A percentile compares a stretch with the other conserved stretches of the same genome.
phyloP scores from a whole-genome alignment of 64 coral and sea anemone species.

The Montipora foliosa region DNA sequence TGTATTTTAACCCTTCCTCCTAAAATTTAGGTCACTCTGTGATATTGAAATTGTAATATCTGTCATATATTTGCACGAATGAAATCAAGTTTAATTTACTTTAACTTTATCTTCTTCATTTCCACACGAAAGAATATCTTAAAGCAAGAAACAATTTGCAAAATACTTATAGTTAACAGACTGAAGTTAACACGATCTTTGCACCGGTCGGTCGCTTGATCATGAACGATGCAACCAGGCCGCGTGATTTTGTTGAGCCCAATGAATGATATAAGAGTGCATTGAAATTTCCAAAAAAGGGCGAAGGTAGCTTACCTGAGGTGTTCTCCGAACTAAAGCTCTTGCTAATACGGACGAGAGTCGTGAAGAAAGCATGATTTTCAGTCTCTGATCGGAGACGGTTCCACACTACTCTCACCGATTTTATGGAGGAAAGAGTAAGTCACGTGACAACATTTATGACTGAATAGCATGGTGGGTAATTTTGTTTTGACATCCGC shows the following conservation, averaged over 20 bases:
- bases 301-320: slow-evolving; percentile 51
- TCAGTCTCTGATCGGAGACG: slow-evolving; percentile 30
- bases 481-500: slow-evolving; percentile 4
- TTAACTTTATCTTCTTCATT: too few species aligned
- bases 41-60: slow-evolving; percentile 9
- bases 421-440: neutral
- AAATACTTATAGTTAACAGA: neutral
- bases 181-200: neutral
- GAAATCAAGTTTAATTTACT: neutral
- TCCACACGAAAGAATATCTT: neutral
- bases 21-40: neutral
- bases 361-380: slow-evolving; percentile 92
- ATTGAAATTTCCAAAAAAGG: neutral
- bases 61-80: neutral
- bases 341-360: slow-evolving; percentile 77
- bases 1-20: neutral
- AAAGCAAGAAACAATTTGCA: neutral
- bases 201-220: neutral
- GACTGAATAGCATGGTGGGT: neutral
- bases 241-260: neutral
- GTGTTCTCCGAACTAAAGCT: slow-evolving; percentile 79
- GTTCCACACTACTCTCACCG: slow-evolving; percentile 79
- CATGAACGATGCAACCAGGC: slow-evolving; percentile 4
- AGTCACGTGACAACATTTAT: slow-evolving; percentile 57
- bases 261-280: neutral